Evolutionary conservation across 2,888 invertebrate species (phyloP).

Genomic region (Erebia epiphron): DNA sequence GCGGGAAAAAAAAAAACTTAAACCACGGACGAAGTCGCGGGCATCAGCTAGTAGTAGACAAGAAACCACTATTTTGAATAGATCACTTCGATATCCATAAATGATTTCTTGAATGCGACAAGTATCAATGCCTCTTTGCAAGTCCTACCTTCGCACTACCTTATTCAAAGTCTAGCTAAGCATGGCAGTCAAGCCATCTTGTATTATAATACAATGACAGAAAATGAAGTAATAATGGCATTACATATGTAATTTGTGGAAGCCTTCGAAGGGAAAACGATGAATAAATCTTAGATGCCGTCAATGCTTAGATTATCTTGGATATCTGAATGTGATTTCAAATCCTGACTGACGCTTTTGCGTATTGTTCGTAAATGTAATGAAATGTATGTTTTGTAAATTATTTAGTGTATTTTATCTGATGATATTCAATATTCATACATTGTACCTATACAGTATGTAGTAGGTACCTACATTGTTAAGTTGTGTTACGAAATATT

Average conservation of each 20-base stretch:
- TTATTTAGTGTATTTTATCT: no score
- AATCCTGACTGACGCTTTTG: background rate
- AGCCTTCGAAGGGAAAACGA: slow-evolving; percentile 29
- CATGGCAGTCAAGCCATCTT: slow-evolving; percentile 11
- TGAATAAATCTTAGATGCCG: slow-evolving; percentile 32
- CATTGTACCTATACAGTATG: no score
- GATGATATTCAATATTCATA: no score
- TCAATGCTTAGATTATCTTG: slow-evolving; percentile 7
- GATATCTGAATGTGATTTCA: slow-evolving; percentile 8
- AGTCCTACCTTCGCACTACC: background rate
- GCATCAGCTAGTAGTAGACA: no score
- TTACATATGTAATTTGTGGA: slow-evolving; percentile 36
- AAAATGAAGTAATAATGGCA: slow-evolving; percentile 38
- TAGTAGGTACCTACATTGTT: no score
- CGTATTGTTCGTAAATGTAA: background rate
- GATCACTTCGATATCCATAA: no score
- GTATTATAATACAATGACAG: slow-evolving; percentile 28
- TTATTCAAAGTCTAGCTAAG: background rate
- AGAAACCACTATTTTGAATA: no score
- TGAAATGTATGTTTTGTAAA: background rate
- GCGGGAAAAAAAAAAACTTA: no score
- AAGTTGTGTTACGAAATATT: no score
- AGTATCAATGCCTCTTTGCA: background rate
- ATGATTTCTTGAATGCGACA: background rate
- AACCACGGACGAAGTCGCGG: no score